Evolutionary conservation across 1,140 invertebrate genomes (phyloP).

Genomic region (Potamilus streckersoni): DNA sequence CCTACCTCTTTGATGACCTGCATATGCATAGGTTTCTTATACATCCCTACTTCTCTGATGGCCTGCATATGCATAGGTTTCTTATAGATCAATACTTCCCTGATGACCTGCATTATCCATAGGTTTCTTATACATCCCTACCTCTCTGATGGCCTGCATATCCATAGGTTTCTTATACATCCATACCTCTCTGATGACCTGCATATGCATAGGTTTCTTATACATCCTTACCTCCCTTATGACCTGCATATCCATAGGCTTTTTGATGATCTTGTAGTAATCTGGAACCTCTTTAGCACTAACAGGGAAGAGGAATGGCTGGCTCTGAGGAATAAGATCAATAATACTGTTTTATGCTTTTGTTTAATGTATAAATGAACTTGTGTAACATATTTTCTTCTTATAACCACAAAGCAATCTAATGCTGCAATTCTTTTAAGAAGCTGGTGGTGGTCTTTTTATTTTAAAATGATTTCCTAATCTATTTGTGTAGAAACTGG

Average conservation of each 20-base stretch:
- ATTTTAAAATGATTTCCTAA: too few relatives aligned
- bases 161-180: background rate
- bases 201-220: slow-evolving; percentile 92
- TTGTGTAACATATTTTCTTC: too few relatives aligned
- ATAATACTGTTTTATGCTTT: background rate
- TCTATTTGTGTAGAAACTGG: too few relatives aligned
- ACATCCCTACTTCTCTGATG: background rate
- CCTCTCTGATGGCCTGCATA: background rate
- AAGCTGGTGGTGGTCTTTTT: too few relatives aligned
- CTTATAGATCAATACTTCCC: background rate
- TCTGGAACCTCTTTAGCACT: slow-evolving; percentile 92
- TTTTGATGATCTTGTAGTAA: slow-evolving; percentile 91
- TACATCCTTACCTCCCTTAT: slow-evolving; percentile 79
- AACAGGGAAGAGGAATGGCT: slow-evolving; percentile 94
- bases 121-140: background rate
- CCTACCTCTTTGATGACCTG: too few relatives aligned
- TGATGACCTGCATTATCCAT: background rate
- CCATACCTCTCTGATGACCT: slow-evolving; percentile 70
- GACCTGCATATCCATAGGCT: slow-evolving; percentile 97
- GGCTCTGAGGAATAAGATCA: slow-evolving; percentile 68
- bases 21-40: too few relatives aligned
- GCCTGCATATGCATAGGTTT: too few relatives aligned
- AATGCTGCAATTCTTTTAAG: too few relatives aligned
- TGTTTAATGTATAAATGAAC: too few relatives aligned
- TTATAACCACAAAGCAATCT: too few relatives aligned